Evolutionary conservation across 2,797 vertebrate genomes (phyloP), one percentile per base, ranked within the genome.

Genomic region (Poecilia wingei): DNA sequence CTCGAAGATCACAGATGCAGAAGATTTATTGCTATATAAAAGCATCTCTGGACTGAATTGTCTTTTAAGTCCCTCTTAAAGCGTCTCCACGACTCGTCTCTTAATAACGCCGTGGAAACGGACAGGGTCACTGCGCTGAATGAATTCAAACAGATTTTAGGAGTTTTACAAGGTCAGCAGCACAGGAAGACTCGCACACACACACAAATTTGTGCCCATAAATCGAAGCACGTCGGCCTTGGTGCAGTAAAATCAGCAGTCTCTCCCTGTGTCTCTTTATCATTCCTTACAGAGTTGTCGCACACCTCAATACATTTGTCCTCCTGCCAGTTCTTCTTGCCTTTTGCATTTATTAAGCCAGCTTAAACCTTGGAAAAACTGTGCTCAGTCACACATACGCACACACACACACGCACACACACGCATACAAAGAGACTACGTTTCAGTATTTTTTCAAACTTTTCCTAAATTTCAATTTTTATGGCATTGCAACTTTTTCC

Each of bases 221-320:
- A 95, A 96, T 95, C 90, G 84, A 82, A 79, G 82, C 80, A 53
- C 76, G 82, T 83, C 78, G 91, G 91, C 95, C 95, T 95, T 95
- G 95, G 92, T 76, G 92, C 91, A 73, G 88, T 94, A 92, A 94
- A 95, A 93, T 79, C 82, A 81, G 86, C 90, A 82, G 86, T 85
- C 86, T 82, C 82, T 88, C 80, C 83, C 82, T 88, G 83, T 88
- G 87, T 91, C 90, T 89, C 89, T 93, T 85, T 91, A 81, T 92
- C 90, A 87, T 91, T 90, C 81, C 86, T 86, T 88, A 91, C 90
- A 91, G 84, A 92, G 88, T 90, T 79, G 80, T 92, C 91, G 90
- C 88, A 90, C 87, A 90, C 84, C 79, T 90, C 84, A 88, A 86
- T 85, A 88, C 90, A 85, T 91, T 84, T 74, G 78, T 87, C 86